Percentiles rank a stretch among this genome's conserved stretches.
phyloP scores from a whole-genome alignment of 2,888 invertebrate genomes.

The Megastigmus dorsalis region DNA sequence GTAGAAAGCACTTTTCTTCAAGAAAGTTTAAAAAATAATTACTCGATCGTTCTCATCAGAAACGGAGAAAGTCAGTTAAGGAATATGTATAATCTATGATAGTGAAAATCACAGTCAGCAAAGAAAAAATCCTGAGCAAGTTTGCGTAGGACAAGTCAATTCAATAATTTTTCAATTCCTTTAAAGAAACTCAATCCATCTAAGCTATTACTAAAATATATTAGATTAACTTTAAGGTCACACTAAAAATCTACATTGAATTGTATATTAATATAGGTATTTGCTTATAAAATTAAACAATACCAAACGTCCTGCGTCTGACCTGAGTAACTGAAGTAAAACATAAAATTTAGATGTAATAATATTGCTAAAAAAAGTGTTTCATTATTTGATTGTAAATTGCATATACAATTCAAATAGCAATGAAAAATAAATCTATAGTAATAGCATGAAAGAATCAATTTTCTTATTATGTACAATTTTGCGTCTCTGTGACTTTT shows the following conservation, averaged over 20 bases:
- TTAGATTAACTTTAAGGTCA: constrained; percentile 9
- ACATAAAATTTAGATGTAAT: constrained; percentile 12
- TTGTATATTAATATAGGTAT: constrained; percentile 3
- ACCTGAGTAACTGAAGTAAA: constrained; percentile 5
- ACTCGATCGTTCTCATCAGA: not conserved
- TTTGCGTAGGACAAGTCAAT: constrained; percentile 18
- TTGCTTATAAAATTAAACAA: constrained; percentile 13
- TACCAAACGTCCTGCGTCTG: constrained; percentile 34
- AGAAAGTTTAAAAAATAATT: constrained; percentile 20
- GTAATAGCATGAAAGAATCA: not conserved
- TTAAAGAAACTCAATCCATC: constrained; percentile 1
- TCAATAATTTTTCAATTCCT: not conserved
- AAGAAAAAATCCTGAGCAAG: constrained; percentile 38
- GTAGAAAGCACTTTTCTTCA: constrained; percentile 29
- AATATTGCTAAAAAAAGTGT: constrained; percentile 22
- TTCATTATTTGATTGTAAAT: constrained; percentile 22
- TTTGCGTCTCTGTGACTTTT: too few relatives aligned
- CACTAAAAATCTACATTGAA: constrained; percentile 15
- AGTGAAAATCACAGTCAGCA: constrained; percentile 45
- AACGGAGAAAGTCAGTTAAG: constrained; percentile 12
- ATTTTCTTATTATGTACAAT: too few relatives aligned
- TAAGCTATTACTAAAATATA: constrained; percentile 11
- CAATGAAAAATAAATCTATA: not conserved
- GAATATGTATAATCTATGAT: constrained; percentile 23
- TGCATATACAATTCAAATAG: constrained; percentile 7